Evolutionary conservation across 2,888 invertebrate genomes (phyloP).

Genomic region (Protodeltote pygarga): DNA sequence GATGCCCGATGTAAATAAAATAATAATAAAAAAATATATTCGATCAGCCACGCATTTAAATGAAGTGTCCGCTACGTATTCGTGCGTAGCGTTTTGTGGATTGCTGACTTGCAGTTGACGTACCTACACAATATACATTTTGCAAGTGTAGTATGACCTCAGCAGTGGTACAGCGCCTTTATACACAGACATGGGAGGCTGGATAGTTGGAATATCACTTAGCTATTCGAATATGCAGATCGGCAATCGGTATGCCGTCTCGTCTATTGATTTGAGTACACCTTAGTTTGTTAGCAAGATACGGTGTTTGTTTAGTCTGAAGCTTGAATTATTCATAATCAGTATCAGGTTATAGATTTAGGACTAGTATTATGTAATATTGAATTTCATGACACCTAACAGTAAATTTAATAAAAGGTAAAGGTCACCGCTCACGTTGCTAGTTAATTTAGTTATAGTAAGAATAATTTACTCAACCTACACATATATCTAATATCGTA

Average conservation of each 20-base stretch:
- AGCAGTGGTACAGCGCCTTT: no score
- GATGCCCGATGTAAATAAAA: no score
- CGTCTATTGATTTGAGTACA: slow-evolving; percentile 57
- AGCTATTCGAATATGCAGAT: slow-evolving; percentile 81
- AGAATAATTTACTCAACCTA: slow-evolving; percentile 16
- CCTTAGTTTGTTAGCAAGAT: slow-evolving; percentile 58
- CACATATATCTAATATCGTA: no score
- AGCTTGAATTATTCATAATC: slow-evolving; percentile 52
- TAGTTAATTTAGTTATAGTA: slow-evolving; percentile 21
- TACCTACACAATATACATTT: no score
- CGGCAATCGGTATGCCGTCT: slow-evolving; percentile 71
- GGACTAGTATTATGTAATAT: slow-evolving; percentile 10
- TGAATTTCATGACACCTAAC: slow-evolving; percentile 15
- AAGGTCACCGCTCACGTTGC: slow-evolving; percentile 5
- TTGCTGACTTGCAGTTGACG: no score
- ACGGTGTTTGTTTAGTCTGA: slow-evolving; percentile 48
- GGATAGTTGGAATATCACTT: slow-evolving; percentile 77
- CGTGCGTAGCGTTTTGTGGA: no score
- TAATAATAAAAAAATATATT: no score
- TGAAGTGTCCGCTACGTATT: no score
- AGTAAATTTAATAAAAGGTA: slow-evolving; percentile 8
- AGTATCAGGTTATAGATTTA: slow-evolving; percentile 17
- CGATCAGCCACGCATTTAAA: no score
- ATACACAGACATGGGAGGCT: slow-evolving; percentile 60
- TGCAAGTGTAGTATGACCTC: no score